Percentiles rank a stretch among this genome's conserved stretches.
Evolutionary conservation across 37 sponge, comb jelly and placozoan genomes (phyloP).

Genomic region (Hormiphora californensis): DNA sequence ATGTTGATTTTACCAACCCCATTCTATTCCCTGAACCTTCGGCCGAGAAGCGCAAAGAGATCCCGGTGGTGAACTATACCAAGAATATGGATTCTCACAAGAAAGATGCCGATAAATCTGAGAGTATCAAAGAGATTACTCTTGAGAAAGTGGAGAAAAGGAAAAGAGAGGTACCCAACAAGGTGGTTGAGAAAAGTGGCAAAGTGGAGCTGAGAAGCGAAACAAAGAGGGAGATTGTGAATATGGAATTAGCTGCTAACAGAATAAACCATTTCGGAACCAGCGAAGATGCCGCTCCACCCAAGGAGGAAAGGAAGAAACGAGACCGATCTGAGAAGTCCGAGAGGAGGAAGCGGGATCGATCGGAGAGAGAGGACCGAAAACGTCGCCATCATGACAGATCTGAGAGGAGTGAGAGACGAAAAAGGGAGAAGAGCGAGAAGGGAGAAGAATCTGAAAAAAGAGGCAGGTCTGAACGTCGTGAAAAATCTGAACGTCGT

Average conservation of each 20-base stretch:
- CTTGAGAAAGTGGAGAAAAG: neutral
- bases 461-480: too few species aligned
- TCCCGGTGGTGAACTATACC: neutral
- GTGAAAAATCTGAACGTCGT: too few species aligned
- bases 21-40: neutral
- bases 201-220: neutral
- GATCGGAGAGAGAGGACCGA: neutral
- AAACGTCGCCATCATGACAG: too few species aligned
- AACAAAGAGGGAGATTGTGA: neutral
- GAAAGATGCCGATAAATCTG: neutral
- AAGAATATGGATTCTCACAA: neutral
- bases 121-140: constrained; percentile 2
- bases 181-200: neutral
- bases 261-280: neutral
- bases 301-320: neutral
- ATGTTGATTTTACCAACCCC: neutral
- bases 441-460: too few species aligned
- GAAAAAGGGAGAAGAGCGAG: too few species aligned
- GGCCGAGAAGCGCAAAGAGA: neutral
- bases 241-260: neutral
- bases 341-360: neutral
- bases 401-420: too few species aligned
- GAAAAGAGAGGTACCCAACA: neutral
- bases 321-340: constrained; percentile 17
- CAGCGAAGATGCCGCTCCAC: neutral